Percentiles rank a stretch among this genome's conserved stretches.
Conservation (phyloP, 2,888 invertebrate genomes). For the Antheraea assamensis region DNA sequence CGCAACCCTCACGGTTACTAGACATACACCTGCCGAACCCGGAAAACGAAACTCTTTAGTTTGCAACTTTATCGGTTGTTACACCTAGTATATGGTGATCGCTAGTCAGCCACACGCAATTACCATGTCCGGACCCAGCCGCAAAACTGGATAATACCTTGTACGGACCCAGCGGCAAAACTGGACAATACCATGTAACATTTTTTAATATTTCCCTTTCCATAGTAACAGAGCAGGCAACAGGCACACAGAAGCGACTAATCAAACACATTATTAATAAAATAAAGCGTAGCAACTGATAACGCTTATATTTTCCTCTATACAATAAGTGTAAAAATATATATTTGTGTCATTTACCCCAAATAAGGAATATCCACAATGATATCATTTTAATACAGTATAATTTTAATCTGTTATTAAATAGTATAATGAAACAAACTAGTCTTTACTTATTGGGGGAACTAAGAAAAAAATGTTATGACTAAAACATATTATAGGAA, state of each 20-base stretch:
- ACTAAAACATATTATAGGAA: not conserved
- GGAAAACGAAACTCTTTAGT: no score
- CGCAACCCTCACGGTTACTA: no score
- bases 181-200: no score
- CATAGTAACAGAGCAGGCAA: not conserved
- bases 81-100: no score
- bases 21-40: no score
- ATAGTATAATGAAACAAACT: conserved; percentile 5
- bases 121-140: no score
- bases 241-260: not conserved
- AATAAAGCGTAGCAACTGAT: not conserved
- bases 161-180: no score
- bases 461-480: conserved; percentile 14
- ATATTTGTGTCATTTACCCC: not conserved
- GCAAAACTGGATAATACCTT: no score
- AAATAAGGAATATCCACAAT: not conserved
- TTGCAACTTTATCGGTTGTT: no score
- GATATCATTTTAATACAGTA: not conserved
- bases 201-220: not conserved
- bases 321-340: not conserved
- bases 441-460: conserved; percentile 10
- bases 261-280: not conserved
- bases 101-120: no score
- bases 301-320: not conserved
- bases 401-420: not conserved